Evolutionary conservation across 1,140 invertebrate species (phyloP).

Genomic region (Wasmannia auropunctata): DNA sequence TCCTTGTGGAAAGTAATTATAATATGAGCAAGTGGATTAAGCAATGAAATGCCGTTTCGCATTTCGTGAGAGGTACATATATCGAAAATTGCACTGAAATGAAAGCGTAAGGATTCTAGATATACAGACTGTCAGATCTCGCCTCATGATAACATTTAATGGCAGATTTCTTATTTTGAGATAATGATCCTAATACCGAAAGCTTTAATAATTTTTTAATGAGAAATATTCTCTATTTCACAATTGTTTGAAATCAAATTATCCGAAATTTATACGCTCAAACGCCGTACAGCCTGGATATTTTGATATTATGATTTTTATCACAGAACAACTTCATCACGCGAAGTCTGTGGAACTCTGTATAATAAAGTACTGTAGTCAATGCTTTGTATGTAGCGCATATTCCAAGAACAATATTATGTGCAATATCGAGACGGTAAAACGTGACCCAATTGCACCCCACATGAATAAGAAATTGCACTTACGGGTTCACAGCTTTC

Average conservation of each 20-base stretch:
- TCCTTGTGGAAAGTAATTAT: not conserved
- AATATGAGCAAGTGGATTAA: not conserved
- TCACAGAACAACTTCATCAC: not conserved
- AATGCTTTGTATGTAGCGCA: not conserved
- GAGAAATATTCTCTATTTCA: not conserved
- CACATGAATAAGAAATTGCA: not conserved
- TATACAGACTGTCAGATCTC: not conserved
- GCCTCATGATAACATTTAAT: not conserved
- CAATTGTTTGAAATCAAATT: not conserved
- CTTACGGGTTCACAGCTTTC: not conserved
- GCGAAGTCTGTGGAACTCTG: not conserved
- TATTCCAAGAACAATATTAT: not conserved
- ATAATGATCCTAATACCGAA: not conserved
- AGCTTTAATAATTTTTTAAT: not conserved
- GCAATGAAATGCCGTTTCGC: not conserved
- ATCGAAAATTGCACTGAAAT: not conserved
- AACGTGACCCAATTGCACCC: not conserved
- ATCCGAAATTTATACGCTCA: not conserved
- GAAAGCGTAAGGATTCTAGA: not conserved
- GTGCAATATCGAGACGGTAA: not conserved
- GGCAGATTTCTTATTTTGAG: not conserved
- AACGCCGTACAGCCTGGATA: not conserved
- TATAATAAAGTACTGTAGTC: not conserved
- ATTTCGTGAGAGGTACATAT: not conserved
- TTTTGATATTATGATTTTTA: not conserved